Evolutionary conservation across 2,113 vertebrate genomes (phyloP), one percentile per base, ranked within the genome.

Genomic region (Pollachius pollachius): DNA sequence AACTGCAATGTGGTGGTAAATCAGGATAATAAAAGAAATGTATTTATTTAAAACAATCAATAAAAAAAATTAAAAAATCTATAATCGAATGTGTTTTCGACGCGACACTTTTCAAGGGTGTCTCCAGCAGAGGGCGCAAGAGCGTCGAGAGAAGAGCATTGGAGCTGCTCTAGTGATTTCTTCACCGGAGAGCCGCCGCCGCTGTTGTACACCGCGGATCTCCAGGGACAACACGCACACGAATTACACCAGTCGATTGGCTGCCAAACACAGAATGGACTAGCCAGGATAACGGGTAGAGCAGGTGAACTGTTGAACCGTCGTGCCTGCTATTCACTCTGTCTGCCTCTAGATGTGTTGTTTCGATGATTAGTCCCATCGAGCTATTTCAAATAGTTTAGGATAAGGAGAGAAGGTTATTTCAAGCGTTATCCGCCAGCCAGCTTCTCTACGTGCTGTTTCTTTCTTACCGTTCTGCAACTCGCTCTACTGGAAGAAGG

Each of bases 211-310:
- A 60, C 65, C 25, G 65, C 68, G 17, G 71, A 81, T 91, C 90
- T 88, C 91, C 88, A 90, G 82, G 88, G 91, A 86, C 85, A 87
- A 84, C 84, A 34, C 21, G 15, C 68, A 37, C 69, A 18, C 56
- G 4, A 18, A 4, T 21, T 13, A 62, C 3, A 21, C 5, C 61
- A 30, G 8, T 30, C 6, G 30, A 62, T 17, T 11, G 41, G 21
- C 30, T 34, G 30, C 30, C 30, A 34, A 34, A 34, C 30, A 34
- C 30, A 34, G 30, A 34, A 34, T 34, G 30, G 30, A 34, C 30
- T 34, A 34, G 30, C 30, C 30, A 15, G 54, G 18, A 23, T 23
- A 61, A 60, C 34, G 41, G 11, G 52, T 54, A 16, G 52, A 54
- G 52, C 52, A 16, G 30, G 30, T 34, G 12, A 13, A 54, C 52